Conservation (phyloP, 2,797 vertebrate species). For the Pipistrellus kuhlii region DNA sequence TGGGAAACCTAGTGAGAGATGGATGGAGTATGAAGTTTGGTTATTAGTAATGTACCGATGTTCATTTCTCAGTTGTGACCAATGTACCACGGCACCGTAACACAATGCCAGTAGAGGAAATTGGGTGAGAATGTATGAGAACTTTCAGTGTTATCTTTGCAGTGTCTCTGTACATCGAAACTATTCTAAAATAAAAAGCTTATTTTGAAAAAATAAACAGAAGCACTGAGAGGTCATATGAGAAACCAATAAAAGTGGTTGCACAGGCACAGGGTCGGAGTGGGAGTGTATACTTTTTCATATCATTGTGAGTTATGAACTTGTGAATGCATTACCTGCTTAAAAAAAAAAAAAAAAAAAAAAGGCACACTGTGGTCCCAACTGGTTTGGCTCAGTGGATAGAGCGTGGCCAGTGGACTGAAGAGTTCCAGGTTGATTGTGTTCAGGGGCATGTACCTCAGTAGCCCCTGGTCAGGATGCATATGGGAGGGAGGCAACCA, state of each 20-base stretch:
- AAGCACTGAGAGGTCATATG: not conserved
- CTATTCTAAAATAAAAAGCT: not conserved
- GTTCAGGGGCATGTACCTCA: not conserved
- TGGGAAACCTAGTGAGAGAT: not conserved
- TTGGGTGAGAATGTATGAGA: not conserved
- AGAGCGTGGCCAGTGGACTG: not conserved
- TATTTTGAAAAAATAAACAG: constrained; percentile 17
- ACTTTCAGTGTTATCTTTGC: not conserved
- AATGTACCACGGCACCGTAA: not conserved
- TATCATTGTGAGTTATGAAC: constrained; percentile 21
- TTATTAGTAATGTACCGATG: not conserved
- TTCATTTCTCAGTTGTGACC: not conserved
- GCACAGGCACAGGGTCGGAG: not conserved
- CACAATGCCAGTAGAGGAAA: not conserved
- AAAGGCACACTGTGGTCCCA: not conserved
- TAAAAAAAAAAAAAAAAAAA: not conserved
- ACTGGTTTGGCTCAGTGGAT: not conserved
- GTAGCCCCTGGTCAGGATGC: not conserved
- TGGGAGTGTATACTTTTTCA: not conserved
- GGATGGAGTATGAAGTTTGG: not conserved
- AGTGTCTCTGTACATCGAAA: not conserved
- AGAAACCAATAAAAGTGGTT: not conserved
- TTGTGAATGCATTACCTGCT: not conserved
- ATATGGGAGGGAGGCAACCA: too few species aligned
- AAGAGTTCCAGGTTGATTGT: not conserved